Evolutionary conservation across 2,888 invertebrate genomes (phyloP), one percentile per base, ranked within the genome.

Genomic region (Netelia fuscicornis): DNA sequence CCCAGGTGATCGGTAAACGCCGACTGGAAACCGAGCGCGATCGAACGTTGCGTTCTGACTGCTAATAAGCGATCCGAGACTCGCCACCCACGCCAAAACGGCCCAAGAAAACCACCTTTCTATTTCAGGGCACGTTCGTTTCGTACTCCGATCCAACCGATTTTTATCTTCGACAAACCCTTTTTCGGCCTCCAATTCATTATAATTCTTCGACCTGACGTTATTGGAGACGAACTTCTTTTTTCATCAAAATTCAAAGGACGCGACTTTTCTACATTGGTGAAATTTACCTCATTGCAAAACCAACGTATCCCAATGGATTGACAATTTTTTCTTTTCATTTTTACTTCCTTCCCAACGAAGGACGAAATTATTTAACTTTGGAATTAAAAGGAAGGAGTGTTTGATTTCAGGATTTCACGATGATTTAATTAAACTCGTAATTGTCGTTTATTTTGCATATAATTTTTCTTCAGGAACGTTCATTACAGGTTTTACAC

Each of bases 1-100:
- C 64, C 78, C 81, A 84, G 76, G 70, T 82, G 87, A 87, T 87
- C 86, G 86, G 86, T 87, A 85, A 86, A 87, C 83, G 86, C 81
- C 84, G 84, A 86, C 83, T 86, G 86, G 86, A 85, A 85, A 83
- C 83, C 81, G 85, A 78, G 79, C 84, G 74, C 86, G 87, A 87
- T 87, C 87, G 85, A 48, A 85, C 83, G 78, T 81, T 83, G 79
- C 84, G 86, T 71, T 77, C 87, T 84, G 87, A 87, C 87, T 87
- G 84, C 86, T 86, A 87, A 87, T 87, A 81, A 86, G 75, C 81
- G 52, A 62, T 70, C 74, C 82, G 54, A 75, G 60, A 71, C 68
- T 67, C 64, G 13, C 83, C 87, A 83, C 87, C 87, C 83, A 87
- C 87, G 85, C 87, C 74, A 81, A 72, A 80, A 68, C 44, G 48